Evolutionary conservation across 2,888 invertebrate genomes (phyloP), one percentile per base, ranked within the genome.

Genomic region (Calliphora vomitoria): DNA sequence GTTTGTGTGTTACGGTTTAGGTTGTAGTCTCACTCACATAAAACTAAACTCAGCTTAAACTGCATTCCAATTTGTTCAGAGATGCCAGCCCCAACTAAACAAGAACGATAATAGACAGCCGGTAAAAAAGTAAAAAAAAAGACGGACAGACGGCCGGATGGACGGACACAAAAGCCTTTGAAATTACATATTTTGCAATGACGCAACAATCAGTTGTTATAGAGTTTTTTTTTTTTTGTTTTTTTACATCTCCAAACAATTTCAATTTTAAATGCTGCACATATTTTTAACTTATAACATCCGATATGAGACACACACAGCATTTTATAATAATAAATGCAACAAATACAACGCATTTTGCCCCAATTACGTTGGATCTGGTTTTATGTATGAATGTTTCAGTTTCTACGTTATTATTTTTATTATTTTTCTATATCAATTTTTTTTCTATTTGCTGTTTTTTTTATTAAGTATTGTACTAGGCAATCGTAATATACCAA

Each of bases 321-420:
- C 38, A 72, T 83, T 83, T 69, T 44, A 72, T 81, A 58, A 75
- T 72, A 71, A 85, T 75, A 75, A 81, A 80, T 84, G 71, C 84
- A 84, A 79, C 78, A 84, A 71, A 84, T 79, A 72, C 84, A 80
- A 86, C 89, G 86, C 86, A 89, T 88, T 89, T 89, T 89, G 89
- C 89, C 88, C 89, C 89, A 89, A 89, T 89, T 89, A 88, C 87
- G 87, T 84, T 87, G 78, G 74, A 88, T 88, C 88, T 89, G 88
- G 88, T 88, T 88, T 89, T 84, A 81, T 82, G 64, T 82, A 10
- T 53, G 38, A 71, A 53, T 71, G 69, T 76, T 62, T 62, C 68
- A 74, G 47, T 60, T 44, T 10, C 62, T 66, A 74, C 66, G 41
- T 68, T 75, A 68, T 66, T 82, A 55, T 60, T 69, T 18, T 8